A percentile compares a stretch with the other conserved stretches of the same genome.
These are phyloP conservation scores for Maconellicoccus hirsutus DNA, from an alignment of 1,140 invertebrate genomes.

Conservation along the genomic window DNA sequence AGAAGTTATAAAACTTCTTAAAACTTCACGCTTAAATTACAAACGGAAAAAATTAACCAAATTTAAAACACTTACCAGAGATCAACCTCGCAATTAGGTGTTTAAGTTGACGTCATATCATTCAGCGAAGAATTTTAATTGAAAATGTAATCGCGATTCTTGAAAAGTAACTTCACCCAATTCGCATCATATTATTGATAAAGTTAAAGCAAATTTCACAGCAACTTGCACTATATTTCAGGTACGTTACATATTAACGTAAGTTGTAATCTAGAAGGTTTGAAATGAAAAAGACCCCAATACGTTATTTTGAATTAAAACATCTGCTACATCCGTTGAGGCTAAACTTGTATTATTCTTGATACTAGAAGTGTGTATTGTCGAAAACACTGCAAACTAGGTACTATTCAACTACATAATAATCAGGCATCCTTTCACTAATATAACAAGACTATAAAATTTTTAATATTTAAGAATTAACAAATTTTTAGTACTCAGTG, in stretches of 20 bases:
- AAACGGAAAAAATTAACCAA: too few species aligned
- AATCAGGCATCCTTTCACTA: background rate
- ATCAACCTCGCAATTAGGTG: too few species aligned
- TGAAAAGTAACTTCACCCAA: background rate
- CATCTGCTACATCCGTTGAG: conserved; percentile 7
- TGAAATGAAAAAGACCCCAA: conserved; percentile 4
- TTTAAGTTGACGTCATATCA: too few species aligned
- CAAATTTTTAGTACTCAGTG: too few species aligned
- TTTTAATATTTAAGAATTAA: background rate
- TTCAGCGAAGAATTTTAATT: background rate
- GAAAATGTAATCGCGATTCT: background rate
- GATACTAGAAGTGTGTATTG: background rate
- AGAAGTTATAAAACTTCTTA: too few species aligned
- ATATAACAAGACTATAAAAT: background rate
- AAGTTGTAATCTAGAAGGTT: background rate
- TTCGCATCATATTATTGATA: background rate
- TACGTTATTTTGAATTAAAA: conserved; percentile 10
- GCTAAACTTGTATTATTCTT: background rate
- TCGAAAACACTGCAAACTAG: background rate
- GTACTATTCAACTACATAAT: background rate
- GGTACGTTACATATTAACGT: background rate
- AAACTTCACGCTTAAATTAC: too few species aligned
- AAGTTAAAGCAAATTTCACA: background rate
- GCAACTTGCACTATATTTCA: background rate
- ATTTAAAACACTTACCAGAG: too few species aligned